A percentile compares a stretch with the other conserved stretches of the same genome.
Conservation (phyloP, 2,797 vertebrate species). For the Chloroceryle inda region DNA sequence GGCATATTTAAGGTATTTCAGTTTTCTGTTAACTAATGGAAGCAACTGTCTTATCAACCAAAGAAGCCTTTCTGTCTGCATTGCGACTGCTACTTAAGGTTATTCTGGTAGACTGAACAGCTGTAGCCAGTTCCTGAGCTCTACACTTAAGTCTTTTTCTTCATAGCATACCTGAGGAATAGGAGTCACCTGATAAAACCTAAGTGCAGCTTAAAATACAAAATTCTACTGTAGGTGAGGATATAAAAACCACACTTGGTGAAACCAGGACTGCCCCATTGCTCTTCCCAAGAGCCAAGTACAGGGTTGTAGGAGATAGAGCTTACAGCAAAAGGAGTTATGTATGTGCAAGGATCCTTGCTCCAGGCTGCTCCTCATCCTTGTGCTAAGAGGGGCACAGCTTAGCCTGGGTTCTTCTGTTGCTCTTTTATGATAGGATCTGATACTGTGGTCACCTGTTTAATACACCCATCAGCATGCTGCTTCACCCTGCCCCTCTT, state of each 20-base stretch:
- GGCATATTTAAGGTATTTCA: not conserved
- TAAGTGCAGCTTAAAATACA: not conserved
- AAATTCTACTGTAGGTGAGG: not conserved
- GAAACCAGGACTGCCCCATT: not conserved
- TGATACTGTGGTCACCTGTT: not conserved
- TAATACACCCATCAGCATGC: not conserved
- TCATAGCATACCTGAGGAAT: constrained; percentile 17
- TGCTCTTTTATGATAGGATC: not conserved
- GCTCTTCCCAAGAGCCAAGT: not conserved
- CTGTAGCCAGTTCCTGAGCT: not conserved
- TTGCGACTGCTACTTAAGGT: not conserved
- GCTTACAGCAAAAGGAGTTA: not conserved
- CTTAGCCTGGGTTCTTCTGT: not conserved
- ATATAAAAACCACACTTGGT: not conserved
- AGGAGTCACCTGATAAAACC: not conserved
- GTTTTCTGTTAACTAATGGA: constrained; percentile 5
- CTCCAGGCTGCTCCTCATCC: not conserved
- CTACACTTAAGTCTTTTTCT: not conserved
- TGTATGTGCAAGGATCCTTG: not conserved
- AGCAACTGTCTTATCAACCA: constrained; percentile 62
- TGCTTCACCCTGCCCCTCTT: not conserved
- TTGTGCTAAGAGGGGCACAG: not conserved
- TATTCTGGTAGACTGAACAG: not conserved
- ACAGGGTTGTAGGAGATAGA: accelerated
- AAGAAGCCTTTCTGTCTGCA: constrained; percentile 69